Evolutionary conservation across 2,888 invertebrate genomes (phyloP), one percentile per base, ranked within the genome.

Genomic region (Cecidostiba fungosa): DNA sequence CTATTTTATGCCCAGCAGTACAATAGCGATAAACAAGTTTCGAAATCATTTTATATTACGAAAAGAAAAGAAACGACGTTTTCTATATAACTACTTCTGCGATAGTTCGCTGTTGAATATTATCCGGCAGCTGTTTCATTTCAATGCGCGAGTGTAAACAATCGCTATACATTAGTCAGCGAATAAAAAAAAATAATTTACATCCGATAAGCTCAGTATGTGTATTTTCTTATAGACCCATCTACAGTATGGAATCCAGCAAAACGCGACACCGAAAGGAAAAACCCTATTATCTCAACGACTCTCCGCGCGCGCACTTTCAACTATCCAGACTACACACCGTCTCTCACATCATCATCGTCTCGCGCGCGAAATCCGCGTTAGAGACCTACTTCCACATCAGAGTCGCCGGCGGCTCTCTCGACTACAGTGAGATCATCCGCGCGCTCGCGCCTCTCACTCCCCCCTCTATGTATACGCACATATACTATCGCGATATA

Each of bases 311-410:
- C 5, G 16, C 29, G 78, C 47, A 43, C 43, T 43, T 73, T 23
- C 29, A 50, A 47, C 43, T 29, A 29, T 19, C 26, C 74, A 50
- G 50, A 47, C 50, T 26, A 32, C 12, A 32, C 26, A 43, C 12
- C 23, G 19, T 23, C 23, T 59, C 59, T 3, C 59, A 23, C 54
- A 54, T 54, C 43, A 36, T 66, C 43, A 32, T 19, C 26, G 43
- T 50, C 66, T 32, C 26, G 29, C 32, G n/a, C 29, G 29, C 70
- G n/a, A 84, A 59, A 78, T 78, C 83, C 77, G 83, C 43, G 74
- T 84, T 76, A 54, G 84, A 84, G 84, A 79, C 84, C 84, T 76
- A 84, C 79, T 74, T 84, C 77, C 43, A 19, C 5, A 72, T 23
- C 29, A 8, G 81, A 59, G 59, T 50, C 54, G 59, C 29, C 76